These are phyloP conservation scores for Malurus elegans DNA, from an alignment of 2,113 vertebrate genomes.

Conservation along the genomic window DNA sequence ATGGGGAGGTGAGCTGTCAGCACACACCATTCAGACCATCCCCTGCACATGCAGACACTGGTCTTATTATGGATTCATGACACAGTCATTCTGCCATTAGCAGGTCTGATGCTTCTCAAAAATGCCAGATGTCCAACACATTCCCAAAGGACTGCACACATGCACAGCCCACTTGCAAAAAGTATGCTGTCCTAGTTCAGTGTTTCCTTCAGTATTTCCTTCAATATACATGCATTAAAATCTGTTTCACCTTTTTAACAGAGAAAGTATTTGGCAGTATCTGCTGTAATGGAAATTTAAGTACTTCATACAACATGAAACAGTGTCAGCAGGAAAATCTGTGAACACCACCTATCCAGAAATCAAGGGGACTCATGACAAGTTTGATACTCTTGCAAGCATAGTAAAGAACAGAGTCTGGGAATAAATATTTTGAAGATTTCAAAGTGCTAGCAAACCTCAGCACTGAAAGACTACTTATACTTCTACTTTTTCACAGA, in stretches of 20 bases:
- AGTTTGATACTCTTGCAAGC: not conserved
- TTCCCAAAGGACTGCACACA: not conserved
- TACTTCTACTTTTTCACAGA: not conserved
- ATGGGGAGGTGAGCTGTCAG: not conserved
- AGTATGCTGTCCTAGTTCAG: not conserved
- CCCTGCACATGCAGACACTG: not conserved
- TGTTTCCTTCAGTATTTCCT: not conserved
- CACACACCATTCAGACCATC: not conserved
- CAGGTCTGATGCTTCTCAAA: not conserved
- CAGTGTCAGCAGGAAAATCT: not conserved
- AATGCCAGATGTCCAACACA: not conserved
- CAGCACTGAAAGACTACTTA: not conserved
- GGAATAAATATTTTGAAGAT: not conserved
- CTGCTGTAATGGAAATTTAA: not conserved
- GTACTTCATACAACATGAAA: not conserved
- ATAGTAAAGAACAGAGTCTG: not conserved
- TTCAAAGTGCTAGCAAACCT: not conserved
- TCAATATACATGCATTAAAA: not conserved
- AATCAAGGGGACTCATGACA: not conserved
- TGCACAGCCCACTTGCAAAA: not conserved
- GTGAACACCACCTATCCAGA: not conserved
- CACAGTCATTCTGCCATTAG: not conserved
- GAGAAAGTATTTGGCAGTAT: not conserved
- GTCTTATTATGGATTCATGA: not conserved
- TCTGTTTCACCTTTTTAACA: not conserved